Conservation (phyloP, 2,888 invertebrate species). For the Panzeria rudis region DNA sequence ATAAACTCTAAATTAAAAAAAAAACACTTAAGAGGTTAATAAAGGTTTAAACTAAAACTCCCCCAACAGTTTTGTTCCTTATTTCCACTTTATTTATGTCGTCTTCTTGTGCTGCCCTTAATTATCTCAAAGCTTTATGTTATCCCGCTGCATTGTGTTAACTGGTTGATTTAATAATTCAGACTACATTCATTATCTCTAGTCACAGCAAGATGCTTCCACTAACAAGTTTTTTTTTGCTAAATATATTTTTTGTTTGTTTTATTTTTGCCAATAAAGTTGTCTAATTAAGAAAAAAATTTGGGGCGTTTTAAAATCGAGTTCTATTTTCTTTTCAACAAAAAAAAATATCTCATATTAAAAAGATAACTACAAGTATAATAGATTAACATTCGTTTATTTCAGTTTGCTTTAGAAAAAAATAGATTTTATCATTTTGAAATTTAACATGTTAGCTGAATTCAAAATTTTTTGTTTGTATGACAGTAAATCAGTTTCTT, state of each 20-base stretch:
- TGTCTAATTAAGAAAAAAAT: background rate
- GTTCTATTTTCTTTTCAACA: background rate
- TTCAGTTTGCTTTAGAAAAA: background rate
- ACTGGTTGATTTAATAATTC: background rate
- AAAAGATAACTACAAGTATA: background rate
- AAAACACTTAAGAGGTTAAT: background rate
- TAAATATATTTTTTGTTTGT: background rate
- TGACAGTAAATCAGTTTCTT: constrained; percentile 18
- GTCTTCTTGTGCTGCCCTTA: background rate
- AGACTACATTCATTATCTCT: background rate
- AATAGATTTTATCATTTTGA: background rate
- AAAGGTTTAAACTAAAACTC: background rate
- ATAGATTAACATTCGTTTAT: background rate
- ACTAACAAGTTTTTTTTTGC: constrained; percentile 31
- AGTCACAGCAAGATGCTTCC: constrained; percentile 5
- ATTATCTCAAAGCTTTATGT: background rate
- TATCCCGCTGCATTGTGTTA: background rate
- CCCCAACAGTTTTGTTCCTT: background rate
- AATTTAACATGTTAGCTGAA: background rate
- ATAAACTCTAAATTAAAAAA: background rate
- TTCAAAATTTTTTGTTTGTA: background rate
- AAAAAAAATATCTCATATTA: background rate
- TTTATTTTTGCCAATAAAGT: constrained; percentile 1
- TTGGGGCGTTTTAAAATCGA: background rate
- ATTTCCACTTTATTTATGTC: constrained; percentile 2